phyloP scores from a whole-genome alignment of 1,140 invertebrate species.

The Trichogramma pretiosum region DNA sequence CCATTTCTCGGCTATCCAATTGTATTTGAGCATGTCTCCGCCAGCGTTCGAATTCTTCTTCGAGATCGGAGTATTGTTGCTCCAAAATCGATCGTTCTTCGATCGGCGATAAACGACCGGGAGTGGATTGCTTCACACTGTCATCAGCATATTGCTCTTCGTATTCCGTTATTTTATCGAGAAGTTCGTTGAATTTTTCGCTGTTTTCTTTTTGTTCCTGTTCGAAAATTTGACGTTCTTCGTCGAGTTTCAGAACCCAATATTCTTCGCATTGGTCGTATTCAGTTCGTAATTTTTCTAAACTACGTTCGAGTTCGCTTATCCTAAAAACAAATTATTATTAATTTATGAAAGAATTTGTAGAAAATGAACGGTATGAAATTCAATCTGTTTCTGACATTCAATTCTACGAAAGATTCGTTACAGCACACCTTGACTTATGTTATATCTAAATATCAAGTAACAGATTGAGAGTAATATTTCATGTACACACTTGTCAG shows the following conservation, averaged over 20 bases:
- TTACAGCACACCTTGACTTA: too few species aligned
- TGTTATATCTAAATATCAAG: too few species aligned
- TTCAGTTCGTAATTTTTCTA: conserved; percentile 64
- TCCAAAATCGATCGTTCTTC: conserved; percentile 67
- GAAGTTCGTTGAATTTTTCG: conserved; percentile 65
- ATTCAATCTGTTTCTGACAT: too few species aligned
- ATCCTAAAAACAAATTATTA: conserved; percentile 49
- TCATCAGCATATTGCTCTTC: conserved; percentile 59
- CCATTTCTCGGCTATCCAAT: conserved; percentile 43
- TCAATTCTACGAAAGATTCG: too few species aligned
- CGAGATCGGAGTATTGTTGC: conserved; percentile 60
- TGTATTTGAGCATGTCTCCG: conserved; percentile 42
- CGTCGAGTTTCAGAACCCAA: conserved; percentile 68
- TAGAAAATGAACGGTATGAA: too few species aligned
- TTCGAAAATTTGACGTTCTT: conserved; percentile 65
- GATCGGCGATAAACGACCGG: conserved; percentile 59
- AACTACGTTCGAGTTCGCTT: conserved; percentile 58
- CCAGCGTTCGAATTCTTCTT: conserved; percentile 59
- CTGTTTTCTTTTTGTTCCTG: conserved; percentile 68
- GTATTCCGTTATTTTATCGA: conserved; percentile 68
- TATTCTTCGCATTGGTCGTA: conserved; percentile 80
- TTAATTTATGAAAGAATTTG: too few species aligned
- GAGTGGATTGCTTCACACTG: conserved; percentile 40
- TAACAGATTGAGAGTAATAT: too few species aligned
- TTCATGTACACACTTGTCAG: too few species aligned